These are phyloP conservation scores for Phrynocephalus guinanensis DNA, from an alignment of 2,797 vertebrate genomes.

Conservation along the genomic window DNA sequence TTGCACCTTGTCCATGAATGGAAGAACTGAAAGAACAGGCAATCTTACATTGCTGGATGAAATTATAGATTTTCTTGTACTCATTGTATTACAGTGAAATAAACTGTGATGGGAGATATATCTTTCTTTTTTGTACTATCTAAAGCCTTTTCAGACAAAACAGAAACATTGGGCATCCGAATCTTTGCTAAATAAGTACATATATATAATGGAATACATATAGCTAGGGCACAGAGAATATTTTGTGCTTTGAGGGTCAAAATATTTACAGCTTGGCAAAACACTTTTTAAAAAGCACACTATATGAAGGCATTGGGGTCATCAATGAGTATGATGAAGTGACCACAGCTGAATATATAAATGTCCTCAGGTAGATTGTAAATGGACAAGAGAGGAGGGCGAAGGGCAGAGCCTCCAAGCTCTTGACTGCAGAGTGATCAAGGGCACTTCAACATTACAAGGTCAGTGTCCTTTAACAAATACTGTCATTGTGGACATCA, in stretches of 20 bases:
- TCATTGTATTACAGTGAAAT: conserved; percentile 4
- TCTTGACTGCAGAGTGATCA: background rate
- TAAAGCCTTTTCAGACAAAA: background rate
- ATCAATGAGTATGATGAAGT: background rate
- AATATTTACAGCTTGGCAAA: background rate
- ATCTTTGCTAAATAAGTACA: background rate
- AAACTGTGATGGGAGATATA: background rate
- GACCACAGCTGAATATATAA: background rate
- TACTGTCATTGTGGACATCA: background rate
- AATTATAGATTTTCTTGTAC: background rate
- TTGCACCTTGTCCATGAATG: too few species aligned
- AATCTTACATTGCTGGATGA: too few species aligned
- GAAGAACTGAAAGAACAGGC: too few species aligned
- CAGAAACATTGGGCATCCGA: background rate
- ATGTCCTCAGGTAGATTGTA: conserved; percentile 7
- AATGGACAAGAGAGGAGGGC: background rate
- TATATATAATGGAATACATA: background rate
- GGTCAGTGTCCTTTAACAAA: background rate
- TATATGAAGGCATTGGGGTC: background rate
- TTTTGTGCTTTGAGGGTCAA: conserved; percentile 14
- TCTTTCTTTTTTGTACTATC: too few species aligned
- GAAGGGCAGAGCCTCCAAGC: background rate
- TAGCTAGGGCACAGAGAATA: background rate
- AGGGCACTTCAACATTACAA: background rate
- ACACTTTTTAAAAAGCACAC: background rate